Percentiles rank a stretch among this genome's conserved stretches.
Evolutionary conservation across 2,113 vertebrate genomes (phyloP).

Genomic region (Cheirogaleus medius): DNA sequence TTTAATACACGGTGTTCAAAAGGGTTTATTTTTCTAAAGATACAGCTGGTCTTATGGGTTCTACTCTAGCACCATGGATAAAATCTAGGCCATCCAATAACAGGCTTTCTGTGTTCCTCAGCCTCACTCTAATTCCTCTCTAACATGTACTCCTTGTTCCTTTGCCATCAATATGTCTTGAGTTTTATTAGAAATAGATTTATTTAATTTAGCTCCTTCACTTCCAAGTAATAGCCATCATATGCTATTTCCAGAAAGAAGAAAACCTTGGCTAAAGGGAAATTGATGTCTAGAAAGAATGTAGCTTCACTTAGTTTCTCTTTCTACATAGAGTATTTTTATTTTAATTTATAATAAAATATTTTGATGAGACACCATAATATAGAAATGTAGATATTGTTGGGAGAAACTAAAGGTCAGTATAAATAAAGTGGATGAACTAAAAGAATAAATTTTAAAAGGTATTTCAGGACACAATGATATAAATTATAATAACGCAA

Average conservation of each 20-base stretch:
- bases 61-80: background rate
- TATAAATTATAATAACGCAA: background rate
- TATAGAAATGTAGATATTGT: background rate
- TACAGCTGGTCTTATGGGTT: background rate
- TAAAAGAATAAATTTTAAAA: background rate
- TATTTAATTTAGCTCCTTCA: conserved; percentile 47
- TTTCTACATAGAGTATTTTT: background rate
- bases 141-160: background rate
- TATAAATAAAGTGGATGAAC: background rate
- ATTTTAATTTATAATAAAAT: conserved; percentile 1
- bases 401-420: background rate
- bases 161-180: background rate
- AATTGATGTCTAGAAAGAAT: background rate
- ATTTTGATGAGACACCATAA: background rate
- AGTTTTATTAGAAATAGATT: conserved; percentile 34
- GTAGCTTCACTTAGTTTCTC: background rate
- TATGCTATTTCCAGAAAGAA: conserved; percentile 21
- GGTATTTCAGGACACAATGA: background rate
- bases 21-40: background rate
- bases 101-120: background rate
- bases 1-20: background rate
- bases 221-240: background rate
- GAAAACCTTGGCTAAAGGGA: background rate
- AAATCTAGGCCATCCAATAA: background rate
- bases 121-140: background rate